Conservation (phyloP, 1,140 invertebrate species). For the Achroia grisella region DNA sequence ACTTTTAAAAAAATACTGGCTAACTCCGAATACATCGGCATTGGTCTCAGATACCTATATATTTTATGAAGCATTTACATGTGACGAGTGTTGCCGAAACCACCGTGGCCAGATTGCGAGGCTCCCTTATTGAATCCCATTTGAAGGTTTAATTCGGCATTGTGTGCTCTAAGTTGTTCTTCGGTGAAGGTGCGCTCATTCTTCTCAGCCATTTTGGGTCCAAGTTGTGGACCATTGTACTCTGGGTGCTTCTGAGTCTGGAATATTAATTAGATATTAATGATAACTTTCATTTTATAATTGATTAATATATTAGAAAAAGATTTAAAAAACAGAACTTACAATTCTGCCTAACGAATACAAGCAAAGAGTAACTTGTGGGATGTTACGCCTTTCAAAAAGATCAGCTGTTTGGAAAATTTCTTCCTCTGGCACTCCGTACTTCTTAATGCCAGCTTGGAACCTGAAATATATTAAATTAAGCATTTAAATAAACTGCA, state of each 20-base stretch:
- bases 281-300: too few species aligned
- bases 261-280: too few species aligned
- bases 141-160: constrained; percentile 94
- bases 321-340: constrained; percentile 69
- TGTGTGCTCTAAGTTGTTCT: constrained; percentile 93
- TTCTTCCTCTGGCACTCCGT: constrained; percentile 96
- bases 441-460: constrained; percentile 93
- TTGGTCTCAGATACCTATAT: constrained; percentile 12
- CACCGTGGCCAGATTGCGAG: constrained; percentile 88
- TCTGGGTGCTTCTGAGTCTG: constrained; percentile 96
- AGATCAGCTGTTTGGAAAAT: constrained; percentile 99
- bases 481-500: neutral
- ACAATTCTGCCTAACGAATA: constrained; percentile 92
- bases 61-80: constrained; percentile 77
- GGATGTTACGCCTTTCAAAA: constrained; percentile 96
- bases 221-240: constrained; percentile 90
- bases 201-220: constrained; percentile 96
- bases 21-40: constrained; percentile 15
- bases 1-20: constrained; percentile 34
- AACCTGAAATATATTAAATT: constrained; percentile 77
- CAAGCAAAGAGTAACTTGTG: constrained; percentile 94
- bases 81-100: constrained; percentile 96
- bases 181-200: constrained; percentile 95
- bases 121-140: constrained; percentile 98
- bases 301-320: constrained; percentile 4